A percentile compares a stretch with the other conserved stretches of the same genome.
Conservation (phyloP, 2,113 vertebrate genomes). For the Ammodramus savannarum region DNA sequence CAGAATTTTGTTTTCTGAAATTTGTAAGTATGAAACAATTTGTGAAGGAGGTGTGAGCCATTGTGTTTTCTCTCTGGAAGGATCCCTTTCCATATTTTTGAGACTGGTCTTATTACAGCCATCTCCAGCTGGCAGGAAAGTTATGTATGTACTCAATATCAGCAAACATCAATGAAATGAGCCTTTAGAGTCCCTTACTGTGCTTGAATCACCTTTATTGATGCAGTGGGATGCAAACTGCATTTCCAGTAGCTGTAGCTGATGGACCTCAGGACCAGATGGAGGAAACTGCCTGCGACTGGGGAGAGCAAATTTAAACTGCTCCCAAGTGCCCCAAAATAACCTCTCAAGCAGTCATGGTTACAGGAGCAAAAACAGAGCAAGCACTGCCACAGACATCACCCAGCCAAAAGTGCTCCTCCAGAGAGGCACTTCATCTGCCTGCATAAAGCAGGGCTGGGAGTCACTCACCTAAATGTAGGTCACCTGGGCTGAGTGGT, state of each 20-base stretch:
- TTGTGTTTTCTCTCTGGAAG: neutral
- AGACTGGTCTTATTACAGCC: constrained; percentile 15
- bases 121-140: constrained; percentile 4
- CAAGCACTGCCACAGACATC: rapidly evolving
- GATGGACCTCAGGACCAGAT: neutral
- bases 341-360: neutral
- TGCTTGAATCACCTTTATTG: constrained; percentile 33
- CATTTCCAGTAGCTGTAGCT: neutral
- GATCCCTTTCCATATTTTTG: neutral
- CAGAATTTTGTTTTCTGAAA: neutral
- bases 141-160: constrained; percentile 25
- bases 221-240: constrained; percentile 2
- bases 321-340: neutral
- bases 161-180: constrained; percentile 44
- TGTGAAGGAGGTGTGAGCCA: neutral
- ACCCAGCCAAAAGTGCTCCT: neutral
- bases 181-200: constrained; percentile 1
- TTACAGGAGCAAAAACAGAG: neutral
- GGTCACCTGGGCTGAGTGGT: neutral
- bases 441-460: neutral
- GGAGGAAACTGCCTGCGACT: neutral
- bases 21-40: neutral
- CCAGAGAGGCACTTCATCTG: neutral
- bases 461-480: neutral
- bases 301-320: neutral